Evolutionary conservation across 1,140 invertebrate species (phyloP).

Genomic region (Psix sp.): DNA sequence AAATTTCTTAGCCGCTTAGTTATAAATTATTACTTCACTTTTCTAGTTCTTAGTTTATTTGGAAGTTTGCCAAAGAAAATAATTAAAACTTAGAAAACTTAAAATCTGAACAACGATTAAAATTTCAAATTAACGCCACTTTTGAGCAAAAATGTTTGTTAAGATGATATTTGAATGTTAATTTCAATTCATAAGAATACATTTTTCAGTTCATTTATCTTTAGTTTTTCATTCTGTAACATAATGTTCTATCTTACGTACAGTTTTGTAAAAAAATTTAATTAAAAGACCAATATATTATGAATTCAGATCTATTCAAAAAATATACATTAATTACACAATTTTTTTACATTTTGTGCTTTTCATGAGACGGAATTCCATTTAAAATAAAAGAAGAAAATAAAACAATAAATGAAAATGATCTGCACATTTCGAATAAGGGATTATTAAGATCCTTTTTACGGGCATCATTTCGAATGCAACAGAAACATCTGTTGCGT

Average conservation of each 20-base stretch:
- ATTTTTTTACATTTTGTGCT: no score
- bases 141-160: no score
- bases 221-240: neutral
- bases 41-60: no score
- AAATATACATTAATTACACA: conserved; percentile 35
- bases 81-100: no score
- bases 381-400: conserved; percentile 12
- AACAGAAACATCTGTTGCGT: conserved; percentile 50
- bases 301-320: conserved; percentile 39
- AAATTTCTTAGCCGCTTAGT: no score
- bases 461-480: conserved; percentile 29
- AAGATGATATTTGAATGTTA: no score
- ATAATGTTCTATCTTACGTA: neutral
- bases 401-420: conserved; percentile 28
- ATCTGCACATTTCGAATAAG: conserved; percentile 25
- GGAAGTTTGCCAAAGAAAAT: no score
- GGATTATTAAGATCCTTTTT: conserved; percentile 30
- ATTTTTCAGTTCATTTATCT: no score
- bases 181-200: no score
- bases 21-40: no score
- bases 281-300: conserved; percentile 16
- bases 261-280: neutral
- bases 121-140: no score
- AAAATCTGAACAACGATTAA: no score
- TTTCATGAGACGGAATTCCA: conserved; percentile 20